These are phyloP conservation scores for Idaea straminata DNA, from an alignment of 2,888 invertebrate genomes.

Conservation along the genomic window DNA sequence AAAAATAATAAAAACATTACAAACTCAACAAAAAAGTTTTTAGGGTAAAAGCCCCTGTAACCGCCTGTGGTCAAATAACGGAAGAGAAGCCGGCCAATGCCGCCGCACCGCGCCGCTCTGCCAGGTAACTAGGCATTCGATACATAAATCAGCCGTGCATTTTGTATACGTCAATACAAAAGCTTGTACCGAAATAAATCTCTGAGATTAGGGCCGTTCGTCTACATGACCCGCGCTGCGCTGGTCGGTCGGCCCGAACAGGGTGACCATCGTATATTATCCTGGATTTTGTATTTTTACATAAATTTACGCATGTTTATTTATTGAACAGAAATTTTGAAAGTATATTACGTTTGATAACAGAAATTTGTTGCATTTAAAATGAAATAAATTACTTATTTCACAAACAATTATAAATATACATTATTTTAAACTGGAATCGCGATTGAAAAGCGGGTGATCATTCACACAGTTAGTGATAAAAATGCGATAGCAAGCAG, in stretches of 20 bases:
- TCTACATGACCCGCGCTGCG: constrained; percentile 11
- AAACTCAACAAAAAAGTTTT: neutral
- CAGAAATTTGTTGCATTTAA: neutral
- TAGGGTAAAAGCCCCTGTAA: neutral
- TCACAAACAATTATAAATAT: no score
- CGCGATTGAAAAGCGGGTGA: no score
- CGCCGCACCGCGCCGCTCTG: neutral
- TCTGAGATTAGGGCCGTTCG: constrained; percentile 22
- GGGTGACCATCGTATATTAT: constrained; percentile 7
- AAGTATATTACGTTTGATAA: neutral
- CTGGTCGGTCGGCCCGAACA: neutral
- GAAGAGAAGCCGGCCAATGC: neutral
- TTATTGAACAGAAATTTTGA: neutral
- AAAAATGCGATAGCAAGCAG: no score
- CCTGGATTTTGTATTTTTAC: neutral
- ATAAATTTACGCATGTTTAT: neutral
- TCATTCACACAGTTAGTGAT: no score
- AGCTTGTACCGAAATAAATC: constrained; percentile 25
- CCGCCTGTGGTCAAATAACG: neutral
- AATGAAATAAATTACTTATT: no score
- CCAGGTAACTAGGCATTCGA: neutral
- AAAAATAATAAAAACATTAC: no score
- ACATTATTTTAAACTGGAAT: no score
- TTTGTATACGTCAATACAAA: constrained; percentile 1
- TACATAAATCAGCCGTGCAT: neutral